Conservation (phyloP, 2,113 vertebrate species). For the Microcebus murinus region DNA sequence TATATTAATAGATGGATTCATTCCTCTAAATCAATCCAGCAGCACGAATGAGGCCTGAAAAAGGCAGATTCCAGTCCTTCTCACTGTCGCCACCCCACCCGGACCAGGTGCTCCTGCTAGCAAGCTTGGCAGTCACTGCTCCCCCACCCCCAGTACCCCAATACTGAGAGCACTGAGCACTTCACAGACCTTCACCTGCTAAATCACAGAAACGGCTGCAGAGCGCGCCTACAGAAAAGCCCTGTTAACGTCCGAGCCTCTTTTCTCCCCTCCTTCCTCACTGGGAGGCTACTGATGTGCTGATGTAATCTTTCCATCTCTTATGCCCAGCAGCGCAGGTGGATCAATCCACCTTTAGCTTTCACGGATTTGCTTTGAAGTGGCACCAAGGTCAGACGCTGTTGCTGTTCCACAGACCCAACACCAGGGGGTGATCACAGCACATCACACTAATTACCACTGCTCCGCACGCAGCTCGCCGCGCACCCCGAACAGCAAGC, state of each 20-base stretch:
- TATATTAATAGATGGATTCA: neutral
- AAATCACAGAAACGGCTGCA: neutral
- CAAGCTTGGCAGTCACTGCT: too few species aligned
- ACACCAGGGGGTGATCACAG: constrained; percentile 62
- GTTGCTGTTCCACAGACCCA: neutral
- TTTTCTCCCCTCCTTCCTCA: accelerated
- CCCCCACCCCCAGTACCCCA: accelerated
- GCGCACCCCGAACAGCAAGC: too few species aligned
- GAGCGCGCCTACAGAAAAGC: neutral
- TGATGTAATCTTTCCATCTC: neutral
- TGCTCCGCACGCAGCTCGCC: accelerated
- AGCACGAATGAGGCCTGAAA: neutral
- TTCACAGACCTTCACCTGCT: neutral
- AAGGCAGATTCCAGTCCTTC: accelerated
- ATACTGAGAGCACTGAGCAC: neutral
- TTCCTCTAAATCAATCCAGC: neutral
- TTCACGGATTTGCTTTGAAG: neutral
- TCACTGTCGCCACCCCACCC: accelerated
- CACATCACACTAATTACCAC: neutral
- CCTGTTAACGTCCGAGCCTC: neutral
- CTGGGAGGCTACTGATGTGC: neutral
- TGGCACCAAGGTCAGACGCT: neutral
- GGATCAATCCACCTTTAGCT: neutral
- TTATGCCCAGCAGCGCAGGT: accelerated
- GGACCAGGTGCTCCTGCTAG: accelerated